Percentiles rank a stretch among this genome's conserved stretches.
phyloP scores from a whole-genome alignment of 2,113 vertebrate genomes.

The Clarias batrachus region DNA sequence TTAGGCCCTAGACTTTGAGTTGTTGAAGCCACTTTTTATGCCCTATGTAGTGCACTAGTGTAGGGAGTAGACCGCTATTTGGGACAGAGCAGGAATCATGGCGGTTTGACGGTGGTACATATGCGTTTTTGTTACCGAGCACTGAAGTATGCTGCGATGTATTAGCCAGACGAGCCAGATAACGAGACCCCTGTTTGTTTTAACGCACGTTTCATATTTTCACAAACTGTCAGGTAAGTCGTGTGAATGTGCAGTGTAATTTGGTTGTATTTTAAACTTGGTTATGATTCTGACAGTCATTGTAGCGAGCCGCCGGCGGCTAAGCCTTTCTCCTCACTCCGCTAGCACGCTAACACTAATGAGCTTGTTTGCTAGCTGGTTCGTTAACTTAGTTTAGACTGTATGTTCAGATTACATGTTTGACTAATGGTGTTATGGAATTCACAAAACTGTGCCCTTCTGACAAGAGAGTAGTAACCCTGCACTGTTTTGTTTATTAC shows the following conservation, averaged over 20 bases:
- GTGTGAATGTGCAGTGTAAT: not conserved
- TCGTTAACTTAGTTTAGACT: not conserved
- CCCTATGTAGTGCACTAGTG: not conserved
- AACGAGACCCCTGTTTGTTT: conserved; percentile 52
- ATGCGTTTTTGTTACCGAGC: conserved; percentile 63
- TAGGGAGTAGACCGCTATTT: not conserved
- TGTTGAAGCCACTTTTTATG: too few species aligned
- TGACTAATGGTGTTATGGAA: too few species aligned
- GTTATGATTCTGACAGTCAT: not conserved
- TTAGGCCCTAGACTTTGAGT: not conserved
- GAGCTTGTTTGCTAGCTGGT: conserved; percentile 9
- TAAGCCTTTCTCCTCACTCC: not conserved
- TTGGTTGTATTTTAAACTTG: not conserved
- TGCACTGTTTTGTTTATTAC: not conserved
- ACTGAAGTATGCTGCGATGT: conserved; percentile 73
- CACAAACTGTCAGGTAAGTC: conserved; percentile 62
- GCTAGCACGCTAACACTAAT: not conserved
- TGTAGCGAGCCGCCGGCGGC: not conserved
- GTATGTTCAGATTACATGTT: not conserved
- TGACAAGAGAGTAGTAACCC: not conserved
- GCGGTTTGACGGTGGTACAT: conserved; percentile 57
- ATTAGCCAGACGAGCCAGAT: conserved; percentile 65
- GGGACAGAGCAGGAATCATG: conserved; percentile 64
- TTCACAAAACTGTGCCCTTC: not conserved
- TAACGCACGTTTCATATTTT: conserved; percentile 39